These are phyloP conservation scores for Phlogophora meticulosa DNA, from an alignment of 2,888 invertebrate genomes.

Conservation along the genomic window DNA sequence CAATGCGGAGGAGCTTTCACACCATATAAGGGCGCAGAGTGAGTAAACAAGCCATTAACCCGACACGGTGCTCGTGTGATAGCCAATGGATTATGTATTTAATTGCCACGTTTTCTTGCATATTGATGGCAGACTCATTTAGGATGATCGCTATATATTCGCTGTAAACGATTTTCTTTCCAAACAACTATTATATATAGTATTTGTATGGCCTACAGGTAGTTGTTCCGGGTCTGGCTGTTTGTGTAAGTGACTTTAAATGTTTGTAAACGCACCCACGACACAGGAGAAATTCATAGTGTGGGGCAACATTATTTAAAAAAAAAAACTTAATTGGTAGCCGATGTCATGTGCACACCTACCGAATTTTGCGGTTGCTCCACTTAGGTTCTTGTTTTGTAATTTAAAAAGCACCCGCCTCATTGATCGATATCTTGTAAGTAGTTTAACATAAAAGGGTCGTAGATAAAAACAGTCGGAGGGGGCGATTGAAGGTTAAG, in stretches of 20 bases:
- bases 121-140: constrained; percentile 73
- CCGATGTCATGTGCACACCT: constrained; percentile 11
- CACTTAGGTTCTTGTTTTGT: not conserved
- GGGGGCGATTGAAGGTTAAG: too few relatives aligned
- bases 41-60: constrained; percentile 87
- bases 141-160: constrained; percentile 61
- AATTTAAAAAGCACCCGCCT: constrained; percentile 11
- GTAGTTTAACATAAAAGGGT: constrained; percentile 1
- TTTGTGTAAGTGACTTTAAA: too few relatives aligned
- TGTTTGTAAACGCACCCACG: too few relatives aligned
- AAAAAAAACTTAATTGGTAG: constrained; percentile 35
- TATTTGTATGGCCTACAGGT: too few relatives aligned
- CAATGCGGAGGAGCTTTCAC: constrained; percentile 89
- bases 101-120: constrained; percentile 84
- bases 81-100: constrained; percentile 86
- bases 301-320: too few relatives aligned
- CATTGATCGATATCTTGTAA: constrained; percentile 3
- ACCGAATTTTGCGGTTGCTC: constrained; percentile 15
- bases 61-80: constrained; percentile 80
- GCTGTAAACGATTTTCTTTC: too few relatives aligned
- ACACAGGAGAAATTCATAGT: too few relatives aligned
- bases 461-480: too few relatives aligned
- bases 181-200: too few relatives aligned
- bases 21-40: constrained; percentile 85
- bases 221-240: too few relatives aligned